Conservation (phyloP, 2,888 invertebrate species). For the Cantharis rufa region DNA sequence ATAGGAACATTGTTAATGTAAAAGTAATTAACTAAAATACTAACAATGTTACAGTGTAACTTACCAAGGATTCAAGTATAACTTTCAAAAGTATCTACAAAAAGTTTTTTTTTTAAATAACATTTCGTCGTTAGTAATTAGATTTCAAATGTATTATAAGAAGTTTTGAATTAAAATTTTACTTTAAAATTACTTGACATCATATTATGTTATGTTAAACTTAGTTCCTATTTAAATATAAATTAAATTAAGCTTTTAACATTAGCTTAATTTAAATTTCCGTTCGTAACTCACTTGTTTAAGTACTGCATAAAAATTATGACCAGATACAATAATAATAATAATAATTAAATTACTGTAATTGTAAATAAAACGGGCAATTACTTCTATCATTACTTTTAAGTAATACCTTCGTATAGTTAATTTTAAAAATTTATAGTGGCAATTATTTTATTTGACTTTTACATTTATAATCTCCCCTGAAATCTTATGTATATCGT, state of each 20-base stretch:
- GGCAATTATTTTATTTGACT: not conserved
- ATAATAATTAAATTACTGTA: not conserved
- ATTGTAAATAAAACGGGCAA: not conserved
- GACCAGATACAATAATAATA: not conserved
- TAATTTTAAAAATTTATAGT: not conserved
- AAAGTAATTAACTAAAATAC: not conserved
- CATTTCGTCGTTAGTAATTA: not conserved
- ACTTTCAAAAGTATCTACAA: not conserved
- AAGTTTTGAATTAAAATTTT: not conserved
- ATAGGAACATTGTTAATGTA: not conserved
- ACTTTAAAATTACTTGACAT: not conserved
- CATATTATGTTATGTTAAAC: not conserved
- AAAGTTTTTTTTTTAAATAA: not conserved
- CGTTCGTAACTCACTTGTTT: not conserved
- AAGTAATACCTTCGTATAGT: not conserved
- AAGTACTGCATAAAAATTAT: not conserved
- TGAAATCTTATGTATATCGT: not conserved
- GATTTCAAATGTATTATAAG: not conserved
- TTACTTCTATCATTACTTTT: not conserved
- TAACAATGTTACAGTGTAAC: not conserved
- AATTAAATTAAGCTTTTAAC: not conserved
- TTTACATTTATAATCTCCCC: not conserved
- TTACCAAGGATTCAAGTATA: not conserved
- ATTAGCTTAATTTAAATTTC: not conserved
- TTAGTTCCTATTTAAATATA: not conserved